Conservation (phyloP, 2,888 invertebrate genomes). For the Eremobia ochroleuca region DNA sequence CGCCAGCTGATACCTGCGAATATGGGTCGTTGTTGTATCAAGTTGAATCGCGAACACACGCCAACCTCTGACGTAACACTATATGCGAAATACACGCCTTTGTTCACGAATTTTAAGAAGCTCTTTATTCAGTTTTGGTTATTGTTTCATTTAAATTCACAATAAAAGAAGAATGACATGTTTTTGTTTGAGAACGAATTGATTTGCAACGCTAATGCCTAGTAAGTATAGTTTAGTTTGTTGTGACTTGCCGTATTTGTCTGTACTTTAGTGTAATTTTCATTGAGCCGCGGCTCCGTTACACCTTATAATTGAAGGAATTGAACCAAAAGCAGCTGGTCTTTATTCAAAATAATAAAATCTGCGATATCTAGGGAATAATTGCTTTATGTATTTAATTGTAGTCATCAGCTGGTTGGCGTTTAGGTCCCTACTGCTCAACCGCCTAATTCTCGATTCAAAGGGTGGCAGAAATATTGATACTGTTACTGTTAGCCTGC, state of each 20-base stretch:
- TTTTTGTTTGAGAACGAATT: constrained; percentile 12
- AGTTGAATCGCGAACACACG: constrained; percentile 38
- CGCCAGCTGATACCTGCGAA: constrained; percentile 79
- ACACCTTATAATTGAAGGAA: not conserved
- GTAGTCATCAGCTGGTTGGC: not conserved
- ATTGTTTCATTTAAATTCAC: constrained; percentile 6
- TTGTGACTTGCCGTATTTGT: not conserved
- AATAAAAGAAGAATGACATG: not conserved
- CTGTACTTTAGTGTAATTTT: not conserved
- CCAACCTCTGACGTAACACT: constrained; percentile 57
- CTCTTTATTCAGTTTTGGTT: constrained; percentile 8
- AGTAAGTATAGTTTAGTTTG: constrained; percentile 6
- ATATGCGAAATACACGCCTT: constrained; percentile 48
- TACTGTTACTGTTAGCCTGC: not conserved
- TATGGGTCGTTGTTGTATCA: constrained; percentile 71
- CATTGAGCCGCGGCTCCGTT: not conserved
- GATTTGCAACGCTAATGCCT: not conserved
- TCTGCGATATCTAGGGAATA: not conserved
- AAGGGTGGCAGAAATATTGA: too few species aligned
- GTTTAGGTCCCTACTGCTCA: not conserved
- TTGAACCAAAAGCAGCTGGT: not conserved
- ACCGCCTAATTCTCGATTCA: too few species aligned
- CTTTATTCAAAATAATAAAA: not conserved
- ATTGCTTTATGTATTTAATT: not conserved
- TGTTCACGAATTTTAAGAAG: constrained; percentile 16